Base-by-base conservation (phyloP, 2,113 vertebrate species). In the Nestor notabilis region DNA sequence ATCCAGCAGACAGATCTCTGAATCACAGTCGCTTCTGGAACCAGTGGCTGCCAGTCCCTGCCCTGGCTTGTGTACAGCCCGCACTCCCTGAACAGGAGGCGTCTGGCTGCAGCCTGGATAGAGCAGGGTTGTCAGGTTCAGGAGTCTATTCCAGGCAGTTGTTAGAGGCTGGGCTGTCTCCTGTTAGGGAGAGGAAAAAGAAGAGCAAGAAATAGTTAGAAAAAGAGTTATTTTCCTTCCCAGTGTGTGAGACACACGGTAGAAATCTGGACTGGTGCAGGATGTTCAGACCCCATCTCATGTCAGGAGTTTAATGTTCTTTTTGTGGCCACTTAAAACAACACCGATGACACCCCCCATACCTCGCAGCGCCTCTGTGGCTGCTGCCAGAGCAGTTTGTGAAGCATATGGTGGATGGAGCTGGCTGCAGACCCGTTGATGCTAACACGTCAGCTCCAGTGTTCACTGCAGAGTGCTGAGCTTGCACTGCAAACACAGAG, bases 161-260 rank as follows among this genome's bases (percentile, higher is more conserved):
- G 27, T 71, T 92, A 86, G 88, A 90, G 65, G 35, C 44, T 56
- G 24, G 53, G 17, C 35, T 58, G 31, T 60, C 28, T 79, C 29
- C n/a, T 70, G 12, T 52, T 64, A 19, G 4, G 27, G 7, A 1
- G 0, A 0, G 3, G 5, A 31, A 18, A 7, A 35, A 35, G 31
- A 16, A 21, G 9, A 7, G 1, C 44, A 68, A 84, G 66, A 41
- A n/a, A 9, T 17, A 8, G 9, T 27, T 52, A 64, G 71, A 63
- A 65, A 77, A 33, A 13, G 33, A 61, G 65, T 77, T 80, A 27
- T 83, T 90, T 60, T 83, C 23, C 75, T 63, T 28, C 63, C 31
- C 19, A 13, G 41, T 24, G 17, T 3, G 18, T 52, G 24, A 79
- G 78, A 37, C 41, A 44, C 3, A 25, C 49, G 43, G 49, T 28